Base-by-base conservation (phyloP, 2,888 invertebrate species). In the Congeria kusceri region DNA sequence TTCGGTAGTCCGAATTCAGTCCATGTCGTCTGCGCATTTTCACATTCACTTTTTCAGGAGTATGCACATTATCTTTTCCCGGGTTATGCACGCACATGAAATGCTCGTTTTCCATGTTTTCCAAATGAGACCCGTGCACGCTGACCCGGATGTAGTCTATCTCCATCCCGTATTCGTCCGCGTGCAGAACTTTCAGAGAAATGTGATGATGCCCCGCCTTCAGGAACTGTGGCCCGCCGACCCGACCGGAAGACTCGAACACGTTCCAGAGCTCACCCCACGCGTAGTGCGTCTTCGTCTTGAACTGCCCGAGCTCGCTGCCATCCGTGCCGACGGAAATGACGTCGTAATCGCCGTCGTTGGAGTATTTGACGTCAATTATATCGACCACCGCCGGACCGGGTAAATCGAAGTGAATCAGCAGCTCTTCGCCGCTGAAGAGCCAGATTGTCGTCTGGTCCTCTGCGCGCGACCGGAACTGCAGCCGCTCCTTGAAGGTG, bases 71-170 rank as follows among this genome's bases (percentile, higher is more conserved):
- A 7, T 32, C 32, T 7, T 53, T 46, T 1, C 44, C 62, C 13
- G 79, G 77, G 5, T 67, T 75, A 44, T 84, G 80, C n/a, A 79
- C 65, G 47, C 84, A 84, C 56, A 62, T 65, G 29, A 84, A 81
- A 25, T 81, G 63, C 15, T 84, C 72, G 25, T 68, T 62, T 13
- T 63, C 32, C n/a, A 81, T 39, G 25, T 68, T 29, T 39, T 74
- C 65, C 4, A 68, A 53, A n/a, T 7, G 69, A 18, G 73, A 57
- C 2, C 84, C 85, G 57, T 74, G 78, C 13, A 85, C 82, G n/a
- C 80, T 71, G 5, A 85, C 66, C 0, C 83, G 71, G 28, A 85
- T 75, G 23, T 83, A 83, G 73, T 85, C 85, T 18, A 85, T 79
- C 57, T 85, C 85, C 5, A 85, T 67, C 9, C 85, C 85, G 47